A percentile compares a stretch with the other conserved stretches of the same genome.
Conservation (phyloP, 2,113 vertebrate species). For the Empidonax traillii region DNA sequence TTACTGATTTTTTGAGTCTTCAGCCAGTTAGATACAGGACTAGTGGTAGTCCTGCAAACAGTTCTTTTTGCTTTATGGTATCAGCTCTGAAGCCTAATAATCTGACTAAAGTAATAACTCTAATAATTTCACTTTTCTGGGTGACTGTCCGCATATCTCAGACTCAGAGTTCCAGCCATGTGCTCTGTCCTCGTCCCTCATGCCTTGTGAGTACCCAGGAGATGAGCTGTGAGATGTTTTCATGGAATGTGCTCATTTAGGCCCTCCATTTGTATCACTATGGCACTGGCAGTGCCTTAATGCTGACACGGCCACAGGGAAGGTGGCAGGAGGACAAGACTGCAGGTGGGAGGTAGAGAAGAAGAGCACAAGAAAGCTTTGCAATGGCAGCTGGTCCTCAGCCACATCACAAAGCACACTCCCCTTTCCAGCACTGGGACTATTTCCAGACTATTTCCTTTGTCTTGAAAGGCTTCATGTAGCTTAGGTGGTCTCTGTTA, state of each 20-base stretch:
- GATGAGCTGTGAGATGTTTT: background rate
- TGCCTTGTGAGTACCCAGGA: background rate
- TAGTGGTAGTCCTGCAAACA: background rate
- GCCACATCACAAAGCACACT: accelerated
- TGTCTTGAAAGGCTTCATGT: background rate
- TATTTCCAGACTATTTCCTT: background rate
- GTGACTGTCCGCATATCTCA: background rate
- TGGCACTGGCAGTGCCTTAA: accelerated
- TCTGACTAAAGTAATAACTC: background rate
- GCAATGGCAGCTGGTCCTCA: background rate
- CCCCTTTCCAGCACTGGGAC: background rate
- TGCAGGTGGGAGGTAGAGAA: background rate
- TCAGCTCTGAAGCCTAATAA: background rate
- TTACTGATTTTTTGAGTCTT: background rate
- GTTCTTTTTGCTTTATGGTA: background rate
- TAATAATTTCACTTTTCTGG: background rate
- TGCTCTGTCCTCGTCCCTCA: background rate
- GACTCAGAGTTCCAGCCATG: background rate
- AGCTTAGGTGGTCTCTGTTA: background rate
- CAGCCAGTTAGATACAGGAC: background rate
- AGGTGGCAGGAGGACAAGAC: background rate
- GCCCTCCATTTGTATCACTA: accelerated
- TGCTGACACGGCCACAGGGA: too few species aligned
- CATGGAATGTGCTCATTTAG: background rate
- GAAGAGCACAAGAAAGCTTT: accelerated